Evolutionary conservation across 2,797 vertebrate genomes (phyloP), one percentile per base, ranked within the genome.

Genomic region (Crax fasciolata): DNA sequence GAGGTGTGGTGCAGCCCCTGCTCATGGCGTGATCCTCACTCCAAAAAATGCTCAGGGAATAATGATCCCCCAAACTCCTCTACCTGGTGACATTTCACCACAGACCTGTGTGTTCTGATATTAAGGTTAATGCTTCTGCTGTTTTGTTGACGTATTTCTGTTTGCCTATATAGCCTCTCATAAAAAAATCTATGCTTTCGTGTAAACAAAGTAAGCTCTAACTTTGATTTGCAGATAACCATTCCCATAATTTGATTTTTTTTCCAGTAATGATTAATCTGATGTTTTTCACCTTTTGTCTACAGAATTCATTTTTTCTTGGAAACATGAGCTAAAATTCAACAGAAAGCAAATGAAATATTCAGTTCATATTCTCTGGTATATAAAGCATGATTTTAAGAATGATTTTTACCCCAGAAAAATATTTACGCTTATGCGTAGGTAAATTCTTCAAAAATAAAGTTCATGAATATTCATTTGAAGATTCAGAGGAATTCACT

Each of bases 301-400:
- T 66, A 28, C 1, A 71, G 14, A 14, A 13, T 0, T 19, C 21
- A 1, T 6, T 51, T 67, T 65, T 71, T 15, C 39, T 81, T 89
- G 19, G 11, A 84, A 93, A 90, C 46, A 11, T 44, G 35, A 82
- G 76, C 16, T 80, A 68, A 93, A 93, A 73, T 17, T 71, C 65
- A 87, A 28, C 4, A 9, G 52, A 95, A 90, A 72, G 15, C 14
- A 90, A 93, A 88, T 78, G 80, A 52, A 67, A 77, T 87, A 92
- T 94, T 32, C 18, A 2, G 46, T 62, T 74, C 27, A 46, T 51
- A 16, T 79, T 92, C 20, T 77, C 67, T 75, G 23, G 11, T 44
- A 68, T 51, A 48, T 1, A 90, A 21, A 91, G 18, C 28, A 89
- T 84, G 12, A 75, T 84, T 84, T 83, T 84, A 41, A 84, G 13